Evolutionary conservation across 2,797 vertebrate genomes (phyloP).

Genomic region (Phataginus tricuspis): DNA sequence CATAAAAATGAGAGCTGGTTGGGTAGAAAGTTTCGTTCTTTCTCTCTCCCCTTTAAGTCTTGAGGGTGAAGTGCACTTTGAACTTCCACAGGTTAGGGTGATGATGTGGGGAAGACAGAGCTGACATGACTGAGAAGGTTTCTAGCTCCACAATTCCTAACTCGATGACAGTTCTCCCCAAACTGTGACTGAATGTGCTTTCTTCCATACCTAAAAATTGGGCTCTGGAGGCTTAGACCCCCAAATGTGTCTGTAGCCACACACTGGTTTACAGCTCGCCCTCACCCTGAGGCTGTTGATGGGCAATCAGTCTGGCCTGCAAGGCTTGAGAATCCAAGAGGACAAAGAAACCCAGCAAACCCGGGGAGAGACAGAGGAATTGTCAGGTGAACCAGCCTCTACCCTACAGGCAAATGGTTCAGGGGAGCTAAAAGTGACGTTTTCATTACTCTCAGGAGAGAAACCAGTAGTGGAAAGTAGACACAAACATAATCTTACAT

Average conservation of each 20-base stretch:
- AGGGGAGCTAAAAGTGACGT: neutral
- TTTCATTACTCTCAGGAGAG: neutral
- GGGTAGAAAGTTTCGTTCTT: neutral
- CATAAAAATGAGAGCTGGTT: neutral
- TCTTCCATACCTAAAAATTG: neutral
- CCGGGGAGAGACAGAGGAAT: neutral
- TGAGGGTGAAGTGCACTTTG: neutral
- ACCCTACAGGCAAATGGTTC: neutral
- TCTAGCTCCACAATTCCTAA: neutral
- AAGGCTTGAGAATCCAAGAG: neutral
- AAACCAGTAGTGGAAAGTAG: neutral
- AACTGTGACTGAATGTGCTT: too few relatives aligned
- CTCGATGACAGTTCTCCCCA: rapidly evolving
- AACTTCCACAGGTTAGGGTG: too few relatives aligned
- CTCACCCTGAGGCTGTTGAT: neutral
- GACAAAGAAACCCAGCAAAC: neutral
- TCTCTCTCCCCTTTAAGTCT: neutral
- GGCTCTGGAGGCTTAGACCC: neutral
- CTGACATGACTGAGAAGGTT: neutral
- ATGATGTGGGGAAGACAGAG: neutral
- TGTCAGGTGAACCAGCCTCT: neutral
- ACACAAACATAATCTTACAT: neutral
- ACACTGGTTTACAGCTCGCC: neutral
- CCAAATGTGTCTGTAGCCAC: neutral
- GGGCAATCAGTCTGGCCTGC: neutral